These are phyloP conservation scores for Drosophila bipectinata DNA, from an alignment of 1,140 invertebrate species.

Conservation along the genomic window DNA sequence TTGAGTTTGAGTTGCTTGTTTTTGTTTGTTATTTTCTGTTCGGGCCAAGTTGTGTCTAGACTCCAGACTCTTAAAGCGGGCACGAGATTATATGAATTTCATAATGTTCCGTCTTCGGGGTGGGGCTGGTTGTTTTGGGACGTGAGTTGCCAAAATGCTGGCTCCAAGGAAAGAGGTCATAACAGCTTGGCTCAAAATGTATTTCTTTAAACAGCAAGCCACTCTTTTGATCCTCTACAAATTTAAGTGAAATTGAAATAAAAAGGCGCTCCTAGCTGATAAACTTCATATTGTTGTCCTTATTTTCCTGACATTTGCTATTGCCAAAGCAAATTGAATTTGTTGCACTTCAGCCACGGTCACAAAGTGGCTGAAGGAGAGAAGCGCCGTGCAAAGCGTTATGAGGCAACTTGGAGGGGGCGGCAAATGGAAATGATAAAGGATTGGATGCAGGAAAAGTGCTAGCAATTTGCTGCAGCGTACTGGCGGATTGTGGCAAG, in stretches of 20 bases:
- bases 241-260: background rate
- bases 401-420: background rate
- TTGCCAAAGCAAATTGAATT: slow-evolving; percentile 55
- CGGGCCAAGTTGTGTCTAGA: slow-evolving; percentile 42
- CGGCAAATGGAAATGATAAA: slow-evolving; percentile 4
- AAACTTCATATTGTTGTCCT: slow-evolving; percentile 22
- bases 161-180: slow-evolving; percentile 6
- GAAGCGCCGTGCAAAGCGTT: slow-evolving; percentile 28
- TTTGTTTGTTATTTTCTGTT: slow-evolving; percentile 42
- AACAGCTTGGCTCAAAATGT: slow-evolving; percentile 5
- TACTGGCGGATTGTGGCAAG: slow-evolving; percentile 23
- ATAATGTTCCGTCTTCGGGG: slow-evolving; percentile 27
- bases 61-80: slow-evolving; percentile 41
- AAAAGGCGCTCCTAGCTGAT: slow-evolving; percentile 7
- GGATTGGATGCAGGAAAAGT: slow-evolving; percentile 20
- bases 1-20: slow-evolving; percentile 45
- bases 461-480: slow-evolving; percentile 32
- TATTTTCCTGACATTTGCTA: slow-evolving; percentile 29
- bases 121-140: slow-evolving; percentile 5
- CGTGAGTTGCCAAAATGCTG: slow-evolving; percentile 27
- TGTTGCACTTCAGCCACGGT: slow-evolving; percentile 40
- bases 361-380: slow-evolving; percentile 13
- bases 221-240: background rate
- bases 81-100: slow-evolving; percentile 51
- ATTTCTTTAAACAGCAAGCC: no score